Evolutionary conservation across 2,888 invertebrate species (phyloP), one percentile per base, ranked within the genome.

Genomic region (Aproaerema taeniolella): DNA sequence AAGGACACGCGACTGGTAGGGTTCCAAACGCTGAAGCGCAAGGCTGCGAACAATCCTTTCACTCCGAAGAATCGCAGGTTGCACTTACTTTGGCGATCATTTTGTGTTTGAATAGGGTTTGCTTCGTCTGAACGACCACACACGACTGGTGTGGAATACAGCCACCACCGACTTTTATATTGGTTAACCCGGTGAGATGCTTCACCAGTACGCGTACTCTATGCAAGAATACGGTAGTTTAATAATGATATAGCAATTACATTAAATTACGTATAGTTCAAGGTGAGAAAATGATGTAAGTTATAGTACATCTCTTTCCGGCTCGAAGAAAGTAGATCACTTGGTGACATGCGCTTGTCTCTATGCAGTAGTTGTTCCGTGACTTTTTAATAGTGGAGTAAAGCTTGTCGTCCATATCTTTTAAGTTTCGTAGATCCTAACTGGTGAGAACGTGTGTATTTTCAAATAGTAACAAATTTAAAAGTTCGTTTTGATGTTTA

Each of bases 51-150:
- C 43, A 50, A 66, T 75, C 75, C 73, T 77, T 79, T 79, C 79
- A 79, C 78, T 67, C 55, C 33, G 43, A 58, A 61, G 46, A 58
- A 49, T 39, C 46, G 42, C 59, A 24, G 53, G 57, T 50, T 53
- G 44, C 74, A 85, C 86, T 86, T 83, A 85, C 86, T 86, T 79
- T 86, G 54, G 85, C 75, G 64, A 85, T 80, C 86, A 86, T 86
- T 30, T 37, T 79, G 72, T 60, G 75, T 72, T 82, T 71, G 75
- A 61, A 71, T 78, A 68, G 75, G 81, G 76, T 83, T 82, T 74
- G 74, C 75, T 73, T 74, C 74, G 82, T 75, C 63, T 69, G 79
- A 79, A 68, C 78, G 75, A 79, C 75, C 74, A 79, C 82, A 83
- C 85, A 80, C 85, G 71, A 86, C 86, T 86, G 83, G 75, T 86